Conservation (phyloP, 2,113 vertebrate genomes). For the Hippocampus guttulatus region DNA sequence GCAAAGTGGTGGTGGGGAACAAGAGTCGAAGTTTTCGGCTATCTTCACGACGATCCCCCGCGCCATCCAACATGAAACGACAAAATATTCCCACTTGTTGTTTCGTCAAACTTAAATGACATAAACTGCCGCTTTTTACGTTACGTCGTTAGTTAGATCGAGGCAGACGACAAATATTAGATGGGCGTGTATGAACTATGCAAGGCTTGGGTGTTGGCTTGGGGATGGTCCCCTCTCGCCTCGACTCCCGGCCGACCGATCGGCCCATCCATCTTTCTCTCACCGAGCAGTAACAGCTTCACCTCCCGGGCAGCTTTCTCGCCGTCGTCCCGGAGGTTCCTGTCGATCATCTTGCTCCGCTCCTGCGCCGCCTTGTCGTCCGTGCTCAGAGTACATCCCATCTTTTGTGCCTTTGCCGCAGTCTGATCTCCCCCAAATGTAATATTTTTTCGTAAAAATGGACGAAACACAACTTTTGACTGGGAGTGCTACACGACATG, state of each 20-base stretch:
- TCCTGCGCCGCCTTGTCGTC: conserved; percentile 96
- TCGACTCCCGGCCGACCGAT: conserved; percentile 9
- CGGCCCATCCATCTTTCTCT: conserved; percentile 68
- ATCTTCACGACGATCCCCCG: background rate
- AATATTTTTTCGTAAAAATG: conserved; percentile 8
- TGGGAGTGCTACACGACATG: conserved; percentile 43
- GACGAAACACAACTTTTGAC: conserved; percentile 47
- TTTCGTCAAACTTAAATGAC: background rate
- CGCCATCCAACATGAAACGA: conserved; percentile 19
- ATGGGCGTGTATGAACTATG: background rate
- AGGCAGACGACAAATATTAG: background rate
- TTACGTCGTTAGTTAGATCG: background rate
- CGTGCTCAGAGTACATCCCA: conserved; percentile 95
- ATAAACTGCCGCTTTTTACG: background rate
- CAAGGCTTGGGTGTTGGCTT: background rate
- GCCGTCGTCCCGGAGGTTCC: conserved; percentile 92
- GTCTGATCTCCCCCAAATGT: conserved; percentile 6
- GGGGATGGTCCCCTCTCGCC: background rate
- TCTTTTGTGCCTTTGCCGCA: conserved; percentile 53
- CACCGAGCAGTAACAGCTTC: conserved; percentile 92
- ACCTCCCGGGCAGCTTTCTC: conserved; percentile 95
- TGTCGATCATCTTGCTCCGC: conserved; percentile 96
- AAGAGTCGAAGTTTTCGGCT: conserved; percentile 29
- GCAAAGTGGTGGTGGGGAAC: background rate
- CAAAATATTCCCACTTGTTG: conserved; percentile 19